Evolutionary conservation across 1,140 invertebrate species (phyloP), one percentile per base, ranked within the genome.

Genomic region (Onthophagus taurus): DNA sequence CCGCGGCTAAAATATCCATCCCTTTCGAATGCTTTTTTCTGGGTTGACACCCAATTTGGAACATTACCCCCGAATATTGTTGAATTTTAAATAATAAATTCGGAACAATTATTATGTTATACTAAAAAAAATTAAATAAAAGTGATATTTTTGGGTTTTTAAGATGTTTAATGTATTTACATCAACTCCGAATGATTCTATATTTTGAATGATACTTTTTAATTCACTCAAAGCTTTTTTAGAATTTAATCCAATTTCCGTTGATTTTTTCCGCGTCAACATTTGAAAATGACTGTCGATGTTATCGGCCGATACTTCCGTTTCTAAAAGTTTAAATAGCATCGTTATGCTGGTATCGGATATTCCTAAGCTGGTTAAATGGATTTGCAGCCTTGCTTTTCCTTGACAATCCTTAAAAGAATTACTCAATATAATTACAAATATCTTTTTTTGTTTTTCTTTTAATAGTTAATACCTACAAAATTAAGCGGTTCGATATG

Each of bases 211-310:
- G 2, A 91, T 76, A 3, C 66, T 67, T 55, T 90, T 80, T 31
- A 93, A 68, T 46, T 89, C 81, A 39, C 75, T 66, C 0, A 92
- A 51, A 1, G 77, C 85, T 53, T 79, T 70, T 34, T 80, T 81
- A 3, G 81, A 80, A 4, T 81, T 58, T 9, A 67, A 66, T 9
- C 74, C 72, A 13, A 76, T 76, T 55, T 83, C 77, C 3, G 74
- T 72, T 4, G 75, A 72, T 52, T 77, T 77, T 31, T 78, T 75
- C 43, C 70, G 74, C 5, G 73, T 74, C 21, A 85, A 70, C 2
- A 69, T 66, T 24, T 70, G 75, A 1, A 86, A 61, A 0, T 76
- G 57, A 41, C 76, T 78, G 1, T 70, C 62, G 19, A 85, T 71
- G 52, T 85, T 82, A 14, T 62, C 65, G 1, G 84, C 65, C 2